A percentile compares a stretch with the other conserved stretches of the same genome.
phyloP scores from a whole-genome alignment of 2,888 invertebrate species.

The Drosophila ezoana region DNA sequence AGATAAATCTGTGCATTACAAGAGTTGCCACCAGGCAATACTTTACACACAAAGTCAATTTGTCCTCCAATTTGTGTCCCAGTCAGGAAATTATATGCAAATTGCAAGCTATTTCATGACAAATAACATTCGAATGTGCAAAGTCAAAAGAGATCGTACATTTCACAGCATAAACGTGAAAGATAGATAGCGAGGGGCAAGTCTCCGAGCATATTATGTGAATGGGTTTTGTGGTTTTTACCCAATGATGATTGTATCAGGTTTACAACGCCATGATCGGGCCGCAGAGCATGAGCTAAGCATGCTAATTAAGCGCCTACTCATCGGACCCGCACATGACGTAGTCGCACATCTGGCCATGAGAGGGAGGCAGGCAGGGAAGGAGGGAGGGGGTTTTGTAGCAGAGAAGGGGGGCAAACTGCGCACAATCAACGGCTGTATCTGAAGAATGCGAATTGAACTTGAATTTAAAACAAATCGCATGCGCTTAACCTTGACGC shows the following conservation, averaged over 20 bases:
- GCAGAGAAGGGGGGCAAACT: neutral
- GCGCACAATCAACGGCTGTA: neutral
- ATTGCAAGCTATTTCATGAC: too few species aligned
- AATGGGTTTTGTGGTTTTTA: slow-evolving; percentile 21
- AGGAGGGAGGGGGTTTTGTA: neutral
- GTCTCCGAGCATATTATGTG: slow-evolving; percentile 2
- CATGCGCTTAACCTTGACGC: slow-evolving; percentile 56
- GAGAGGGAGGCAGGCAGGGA: neutral
- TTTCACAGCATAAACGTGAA: neutral
- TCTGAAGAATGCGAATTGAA: slow-evolving; percentile 71
- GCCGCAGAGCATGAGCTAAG: slow-evolving; percentile 46
- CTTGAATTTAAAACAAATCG: slow-evolving; percentile 64
- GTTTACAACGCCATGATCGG: slow-evolving; percentile 18
- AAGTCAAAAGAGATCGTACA: neutral
- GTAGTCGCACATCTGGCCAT: slow-evolving; percentile 6
- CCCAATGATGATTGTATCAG: slow-evolving; percentile 25
- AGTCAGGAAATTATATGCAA: too few species aligned
- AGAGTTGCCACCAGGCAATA: neutral
- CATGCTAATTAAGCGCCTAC: slow-evolving; percentile 58
- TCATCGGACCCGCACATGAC: slow-evolving; percentile 40
- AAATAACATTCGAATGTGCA: neutral
- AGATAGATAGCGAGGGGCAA: slow-evolving; percentile 2
- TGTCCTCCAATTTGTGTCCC: too few species aligned
- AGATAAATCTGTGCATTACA: neutral
- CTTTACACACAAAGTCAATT: neutral